phyloP scores from a whole-genome alignment of 2,888 invertebrate species.

The Idaea biselata region DNA sequence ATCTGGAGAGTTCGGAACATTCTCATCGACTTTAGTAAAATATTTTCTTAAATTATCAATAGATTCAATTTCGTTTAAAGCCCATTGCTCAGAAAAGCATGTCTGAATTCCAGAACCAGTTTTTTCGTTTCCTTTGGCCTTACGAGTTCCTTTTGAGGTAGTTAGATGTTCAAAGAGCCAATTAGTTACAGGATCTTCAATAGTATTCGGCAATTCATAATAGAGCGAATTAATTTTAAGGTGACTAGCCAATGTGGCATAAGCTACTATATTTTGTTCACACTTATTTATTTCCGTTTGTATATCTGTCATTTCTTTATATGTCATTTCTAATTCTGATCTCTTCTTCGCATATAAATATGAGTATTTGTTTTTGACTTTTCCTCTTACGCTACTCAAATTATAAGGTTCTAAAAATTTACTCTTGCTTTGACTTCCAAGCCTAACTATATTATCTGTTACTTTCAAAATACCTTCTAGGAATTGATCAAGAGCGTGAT shows the following conservation, averaged over 20 bases:
- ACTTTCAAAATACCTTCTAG: conserved; percentile 83
- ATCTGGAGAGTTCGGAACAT: conserved; percentile 43
- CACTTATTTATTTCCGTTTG: conserved; percentile 67
- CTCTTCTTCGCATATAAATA: conserved; percentile 56
- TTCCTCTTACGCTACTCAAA: conserved; percentile 58
- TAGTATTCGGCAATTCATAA: conserved; percentile 43
- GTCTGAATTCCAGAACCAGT: conserved; percentile 44
- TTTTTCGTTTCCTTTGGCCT: conserved; percentile 50
- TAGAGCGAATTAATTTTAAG: conserved; percentile 43
- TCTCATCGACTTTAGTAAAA: conserved; percentile 51
- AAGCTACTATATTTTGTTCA: conserved; percentile 57
- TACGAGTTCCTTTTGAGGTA: conserved; percentile 22
- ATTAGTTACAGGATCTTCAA: conserved; percentile 55
- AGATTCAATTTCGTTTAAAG: conserved; percentile 58
- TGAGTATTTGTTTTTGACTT: conserved; percentile 60
- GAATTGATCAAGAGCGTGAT: conserved; percentile 93
- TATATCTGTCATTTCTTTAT: conserved; percentile 56
- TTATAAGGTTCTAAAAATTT: conserved; percentile 77
- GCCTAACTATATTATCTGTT: conserved; percentile 82
- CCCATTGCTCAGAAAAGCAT: conserved; percentile 66
- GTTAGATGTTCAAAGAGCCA: conserved; percentile 62
- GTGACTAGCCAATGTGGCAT: conserved; percentile 49
- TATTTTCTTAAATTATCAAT: conserved; percentile 58
- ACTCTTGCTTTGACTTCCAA: conserved; percentile 86
- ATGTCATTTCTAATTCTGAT: conserved; percentile 53